Conservation (phyloP, 2,888 invertebrate species). For the Macrosoma leucophasiata region DNA sequence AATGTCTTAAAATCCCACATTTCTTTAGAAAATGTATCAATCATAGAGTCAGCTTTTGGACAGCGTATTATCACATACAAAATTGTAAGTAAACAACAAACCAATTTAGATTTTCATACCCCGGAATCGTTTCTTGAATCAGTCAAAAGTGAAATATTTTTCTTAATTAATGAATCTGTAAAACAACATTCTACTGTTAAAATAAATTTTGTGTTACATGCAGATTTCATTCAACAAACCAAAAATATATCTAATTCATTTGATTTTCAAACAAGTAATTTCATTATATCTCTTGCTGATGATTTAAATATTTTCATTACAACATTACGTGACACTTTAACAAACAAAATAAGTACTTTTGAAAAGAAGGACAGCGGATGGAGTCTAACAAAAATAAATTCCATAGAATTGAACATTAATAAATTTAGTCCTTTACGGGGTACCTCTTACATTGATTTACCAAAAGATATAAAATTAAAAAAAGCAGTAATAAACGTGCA, state of each 20-base stretch:
- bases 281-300: slow-evolving; percentile 16
- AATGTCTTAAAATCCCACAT: slow-evolving; percentile 13
- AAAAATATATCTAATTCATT: slow-evolving; percentile 21
- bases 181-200: slow-evolving; percentile 14
- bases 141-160: slow-evolving; percentile 13
- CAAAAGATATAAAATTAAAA: slow-evolving; percentile 24
- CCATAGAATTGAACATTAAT: slow-evolving; percentile 26
- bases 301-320: slow-evolving; percentile 15
- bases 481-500: slow-evolving; percentile 29
- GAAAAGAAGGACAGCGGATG: slow-evolving; percentile 29
- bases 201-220: slow-evolving; percentile 23
- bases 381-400: slow-evolving; percentile 19
- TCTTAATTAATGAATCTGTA: slow-evolving; percentile 11
- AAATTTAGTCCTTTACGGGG: slow-evolving; percentile 26
- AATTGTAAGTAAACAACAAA: slow-evolving; percentile 7
- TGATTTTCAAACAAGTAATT: slow-evolving; percentile 25
- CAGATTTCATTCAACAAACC: slow-evolving; percentile 22
- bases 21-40: slow-evolving; percentile 15
- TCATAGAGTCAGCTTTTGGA: slow-evolving; percentile 19
- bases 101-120: neutral
- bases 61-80: slow-evolving; percentile 12
- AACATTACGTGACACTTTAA: slow-evolving; percentile 12
- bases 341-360: slow-evolving; percentile 21
- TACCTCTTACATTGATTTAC: slow-evolving; percentile 25
- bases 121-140: slow-evolving; percentile 12